A percentile compares a stretch with the other conserved stretches of the same genome.
These are phyloP conservation scores for Sebastes goodei DNA, from an alignment of 2,797 vertebrate species.

Conservation along the genomic window DNA sequence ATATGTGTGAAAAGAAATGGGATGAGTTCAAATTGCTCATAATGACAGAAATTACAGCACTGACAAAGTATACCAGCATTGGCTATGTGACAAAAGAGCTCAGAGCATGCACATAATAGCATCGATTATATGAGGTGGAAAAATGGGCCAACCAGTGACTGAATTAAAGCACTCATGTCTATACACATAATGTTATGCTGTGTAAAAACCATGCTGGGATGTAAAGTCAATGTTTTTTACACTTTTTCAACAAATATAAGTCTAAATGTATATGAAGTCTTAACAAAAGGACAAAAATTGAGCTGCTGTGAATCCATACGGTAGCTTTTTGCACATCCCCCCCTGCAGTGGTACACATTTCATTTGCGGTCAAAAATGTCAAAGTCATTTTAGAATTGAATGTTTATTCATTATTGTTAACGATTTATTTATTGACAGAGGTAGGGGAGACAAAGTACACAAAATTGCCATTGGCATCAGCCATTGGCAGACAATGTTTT, in stretches of 20 bases:
- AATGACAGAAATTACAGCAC: not conserved
- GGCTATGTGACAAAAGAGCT: constrained; percentile 8
- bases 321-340: not conserved
- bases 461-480: not conserved
- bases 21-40: not conserved
- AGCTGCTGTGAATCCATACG: not conserved
- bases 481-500: not conserved
- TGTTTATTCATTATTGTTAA: not conserved
- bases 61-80: not conserved
- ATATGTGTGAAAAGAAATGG: not conserved
- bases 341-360: not conserved
- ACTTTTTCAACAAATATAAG: not conserved
- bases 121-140: not conserved
- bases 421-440: not conserved
- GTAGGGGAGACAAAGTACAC: not conserved
- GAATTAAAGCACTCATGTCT: not conserved
- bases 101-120: constrained; percentile 6
- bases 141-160: not conserved
- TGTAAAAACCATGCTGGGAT: not conserved
- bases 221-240: not conserved
- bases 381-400: not conserved
- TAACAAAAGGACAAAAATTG: not conserved
- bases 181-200: not conserved
- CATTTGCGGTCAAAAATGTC: not conserved
- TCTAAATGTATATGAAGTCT: not conserved